Evolutionary conservation across 2,797 vertebrate genomes (phyloP), one percentile per base, ranked within the genome.

Genomic region (Darevskia nairensis): DNA sequence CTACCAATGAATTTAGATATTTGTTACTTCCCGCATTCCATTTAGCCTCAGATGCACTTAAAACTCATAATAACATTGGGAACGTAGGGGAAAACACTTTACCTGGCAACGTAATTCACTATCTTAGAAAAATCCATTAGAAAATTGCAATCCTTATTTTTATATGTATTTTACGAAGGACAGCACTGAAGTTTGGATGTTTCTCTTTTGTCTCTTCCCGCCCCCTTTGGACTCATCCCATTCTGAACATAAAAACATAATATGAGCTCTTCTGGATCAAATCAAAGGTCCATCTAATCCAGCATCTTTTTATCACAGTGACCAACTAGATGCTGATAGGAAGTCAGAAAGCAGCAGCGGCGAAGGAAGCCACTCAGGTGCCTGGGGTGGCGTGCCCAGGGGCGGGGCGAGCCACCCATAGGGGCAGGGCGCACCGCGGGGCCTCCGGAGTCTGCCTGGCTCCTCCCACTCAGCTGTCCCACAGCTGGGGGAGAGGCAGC

Each of bases 21-120:
- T 93, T 96, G 91, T 96, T 96, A 93, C 94, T 95, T 90, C 72
- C 87, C 23, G n/a, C 72, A 50, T 69, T 50, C 84, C 8, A 88
- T 92, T 95, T 78, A 85, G 72, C 90, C 88, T 41, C 94, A 80
- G 93, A 92, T 93, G 89, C 13, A 2, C 25, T 86, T 66, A 91
- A 85, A 94, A 78, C 50, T 92, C 89, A 89, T 0, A 84, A 93
- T 93, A 94, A 94, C 89, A 89, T 75, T 85, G 82, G 69, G 21
- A 74, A 75, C 13, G 13, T 15, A 55, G 29, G 32, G 21, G 6
- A 3, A 35, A 15, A 21, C 83, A 10, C 35, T 87, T 83, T 84
- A 78, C 92, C 86, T 91, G 79, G 44, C 90, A 93, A 86, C 77
- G 86, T 59, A 91, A 21, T 88, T 85, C 0, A 29, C 39, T 59